Evolutionary conservation across 2,113 vertebrate genomes (phyloP), one percentile per base, ranked within the genome.

Genomic region (Brachypodius melanocephalos): DNA sequence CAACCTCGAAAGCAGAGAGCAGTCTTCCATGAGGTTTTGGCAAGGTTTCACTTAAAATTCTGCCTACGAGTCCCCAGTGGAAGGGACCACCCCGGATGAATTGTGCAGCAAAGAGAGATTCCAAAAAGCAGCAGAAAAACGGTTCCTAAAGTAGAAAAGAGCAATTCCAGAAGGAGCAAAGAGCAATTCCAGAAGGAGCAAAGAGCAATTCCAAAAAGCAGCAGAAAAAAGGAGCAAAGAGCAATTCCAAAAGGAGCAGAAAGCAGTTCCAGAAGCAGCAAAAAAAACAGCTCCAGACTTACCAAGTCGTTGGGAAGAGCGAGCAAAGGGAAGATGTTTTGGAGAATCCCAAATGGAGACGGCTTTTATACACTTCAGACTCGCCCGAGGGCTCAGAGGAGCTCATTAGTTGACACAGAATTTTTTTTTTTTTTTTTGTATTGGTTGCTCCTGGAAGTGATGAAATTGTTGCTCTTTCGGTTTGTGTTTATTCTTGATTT

Each of bases 361-460:
- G 17, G 51, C 90, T 94, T 97, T 94, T 95, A 96, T 96, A 88
- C 57, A 31, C 18, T 10, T 63, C 62, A 72, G 52, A 38, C 10
- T 73, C 34, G 95, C 92, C 95, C 2, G 22, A 82, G 88, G 94
- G 85, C 26, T 58, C 74, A 72, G 78, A 79, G 48, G 42, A 58
- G 22, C 31, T 77, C 81, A 84, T 73, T 66, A 92, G 89, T 76
- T 89, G 91, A 96, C 84, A 61, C 3, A 1, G 68, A 82, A 58
- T n/a, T n/a, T n/a, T n/a, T n/a, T 90, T 96, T 93, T 90, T 57
- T n/a, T 57, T 96, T 80, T 51, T 80, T 38, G 15, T 75, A 95
- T 94, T 89, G 91, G 86, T 94, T 86, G 76, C 65, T 49, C 49
- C 5, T 5, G 42, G 15, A 84, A 87, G 68, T 91, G 87, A 96